Conservation (phyloP, 2,888 invertebrate genomes). For the Cabera pusaria region DNA sequence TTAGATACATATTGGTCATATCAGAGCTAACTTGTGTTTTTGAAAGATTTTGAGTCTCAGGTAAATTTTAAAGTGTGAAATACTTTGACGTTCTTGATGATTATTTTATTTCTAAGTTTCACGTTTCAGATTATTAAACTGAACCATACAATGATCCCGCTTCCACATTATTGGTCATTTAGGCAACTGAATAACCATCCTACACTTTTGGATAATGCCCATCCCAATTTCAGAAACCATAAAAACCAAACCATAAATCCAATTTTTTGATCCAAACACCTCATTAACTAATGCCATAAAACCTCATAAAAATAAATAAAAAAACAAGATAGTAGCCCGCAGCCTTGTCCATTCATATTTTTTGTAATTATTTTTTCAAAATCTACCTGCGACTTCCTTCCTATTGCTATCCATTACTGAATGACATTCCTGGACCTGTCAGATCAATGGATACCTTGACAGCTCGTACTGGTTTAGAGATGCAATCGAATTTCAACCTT, state of each 20-base stretch:
- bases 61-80: too few species aligned
- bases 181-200: too few species aligned
- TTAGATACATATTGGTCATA: too few species aligned
- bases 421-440: slow-evolving; percentile 75
- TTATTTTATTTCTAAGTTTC: too few species aligned
- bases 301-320: slow-evolving; percentile 41
- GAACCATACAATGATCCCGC: too few species aligned
- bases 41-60: too few species aligned
- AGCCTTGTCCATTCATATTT: slow-evolving; percentile 52
- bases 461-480: slow-evolving; percentile 36
- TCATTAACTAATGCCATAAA: slow-evolving; percentile 41
- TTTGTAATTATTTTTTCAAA: slow-evolving; percentile 50
- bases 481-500: slow-evolving; percentile 33
- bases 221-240: slow-evolving; percentile 16
- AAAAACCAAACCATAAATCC: slow-evolving; percentile 24
- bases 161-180: too few species aligned
- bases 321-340: slow-evolving; percentile 41
- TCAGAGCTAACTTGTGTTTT: too few species aligned
- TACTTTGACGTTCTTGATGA: too few species aligned
- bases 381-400: slow-evolving; percentile 81
- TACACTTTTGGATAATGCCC: not conserved
- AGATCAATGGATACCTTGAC: slow-evolving; percentile 69
- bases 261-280: slow-evolving; percentile 38
- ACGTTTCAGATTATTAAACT: too few species aligned
- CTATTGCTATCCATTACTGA: slow-evolving; percentile 76